Evolutionary conservation across 1,140 invertebrate species (phyloP).

Genomic region (Trissolcus basalis): DNA sequence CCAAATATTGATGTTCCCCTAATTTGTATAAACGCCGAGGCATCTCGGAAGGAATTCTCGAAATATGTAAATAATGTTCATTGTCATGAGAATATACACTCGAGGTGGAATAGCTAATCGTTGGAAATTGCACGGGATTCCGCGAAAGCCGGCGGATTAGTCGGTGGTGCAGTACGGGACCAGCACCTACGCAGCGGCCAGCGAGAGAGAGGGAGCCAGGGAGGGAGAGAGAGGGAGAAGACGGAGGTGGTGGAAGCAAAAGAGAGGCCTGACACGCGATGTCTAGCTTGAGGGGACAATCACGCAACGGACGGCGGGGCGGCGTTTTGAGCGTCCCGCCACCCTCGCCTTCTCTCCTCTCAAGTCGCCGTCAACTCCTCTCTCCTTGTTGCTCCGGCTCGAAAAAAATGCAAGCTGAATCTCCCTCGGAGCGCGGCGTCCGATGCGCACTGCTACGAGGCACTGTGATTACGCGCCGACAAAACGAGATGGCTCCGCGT

Average conservation of each 20-base stretch:
- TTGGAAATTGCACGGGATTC: conserved; percentile 9
- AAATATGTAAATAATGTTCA: too few species aligned
- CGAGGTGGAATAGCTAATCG: not conserved
- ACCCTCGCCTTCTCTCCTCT: conserved; percentile 44
- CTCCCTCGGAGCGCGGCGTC: conserved; percentile 30
- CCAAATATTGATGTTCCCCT: too few species aligned
- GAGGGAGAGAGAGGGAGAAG: not conserved
- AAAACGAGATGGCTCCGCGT: conserved; percentile 68
- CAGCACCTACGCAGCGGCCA: conserved; percentile 41
- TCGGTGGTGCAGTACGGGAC: conserved; percentile 29
- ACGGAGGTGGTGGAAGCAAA: conserved; percentile 52
- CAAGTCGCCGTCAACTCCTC: conserved; percentile 10
- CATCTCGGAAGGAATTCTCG: too few species aligned
- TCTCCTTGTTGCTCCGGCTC: conserved; percentile 4
- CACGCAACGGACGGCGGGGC: conserved; percentile 72
- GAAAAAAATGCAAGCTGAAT: conserved; percentile 13
- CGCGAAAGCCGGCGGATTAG: conserved; percentile 12
- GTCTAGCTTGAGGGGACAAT: conserved; percentile 73
- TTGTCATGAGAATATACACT: too few species aligned
- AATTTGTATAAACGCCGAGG: too few species aligned
- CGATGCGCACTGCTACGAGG: conserved; percentile 65
- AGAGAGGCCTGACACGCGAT: conserved; percentile 75
- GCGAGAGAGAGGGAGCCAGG: too few species aligned
- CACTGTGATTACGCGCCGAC: conserved; percentile 75
- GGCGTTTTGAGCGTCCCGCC: conserved; percentile 63